Evolutionary conservation across 23 tunicate species (phyloP).

Genomic region (Styela plicata): DNA sequence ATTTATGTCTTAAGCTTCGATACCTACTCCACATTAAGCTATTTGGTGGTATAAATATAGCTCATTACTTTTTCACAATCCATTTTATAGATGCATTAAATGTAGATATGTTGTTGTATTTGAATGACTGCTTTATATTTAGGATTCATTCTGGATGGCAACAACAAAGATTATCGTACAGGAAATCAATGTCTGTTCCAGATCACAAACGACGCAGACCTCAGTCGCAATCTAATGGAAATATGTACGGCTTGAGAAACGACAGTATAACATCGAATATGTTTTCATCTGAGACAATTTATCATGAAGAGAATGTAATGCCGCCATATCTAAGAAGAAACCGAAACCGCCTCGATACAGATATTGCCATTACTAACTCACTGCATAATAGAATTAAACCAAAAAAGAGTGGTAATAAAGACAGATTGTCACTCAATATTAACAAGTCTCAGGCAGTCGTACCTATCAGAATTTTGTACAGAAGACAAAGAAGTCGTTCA

Average conservation of each 20-base stretch:
- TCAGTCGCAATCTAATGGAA: neutral
- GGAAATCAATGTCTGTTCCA: neutral
- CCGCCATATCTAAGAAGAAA: neutral
- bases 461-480: neutral
- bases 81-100: too few relatives aligned
- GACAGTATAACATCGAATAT: neutral
- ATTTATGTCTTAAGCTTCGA: too few relatives aligned
- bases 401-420: conserved; percentile 9
- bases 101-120: too few relatives aligned
- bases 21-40: too few relatives aligned
- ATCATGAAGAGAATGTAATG: conserved; percentile 15
- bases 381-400: conserved; percentile 44
- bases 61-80: too few relatives aligned
- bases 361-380: conserved; percentile 62
- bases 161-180: neutral
- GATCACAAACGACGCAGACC: neutral
- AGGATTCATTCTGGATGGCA: neutral
- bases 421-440: neutral
- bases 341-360: conserved; percentile 16
- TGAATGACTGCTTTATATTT: too few relatives aligned
- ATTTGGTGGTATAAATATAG: too few relatives aligned
- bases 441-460: neutral
- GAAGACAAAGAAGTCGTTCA: conserved; percentile 20
- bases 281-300: neutral
- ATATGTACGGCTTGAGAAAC: neutral